phyloP scores from a whole-genome alignment of 2,888 invertebrate species.

The Protodeltote pygarga region DNA sequence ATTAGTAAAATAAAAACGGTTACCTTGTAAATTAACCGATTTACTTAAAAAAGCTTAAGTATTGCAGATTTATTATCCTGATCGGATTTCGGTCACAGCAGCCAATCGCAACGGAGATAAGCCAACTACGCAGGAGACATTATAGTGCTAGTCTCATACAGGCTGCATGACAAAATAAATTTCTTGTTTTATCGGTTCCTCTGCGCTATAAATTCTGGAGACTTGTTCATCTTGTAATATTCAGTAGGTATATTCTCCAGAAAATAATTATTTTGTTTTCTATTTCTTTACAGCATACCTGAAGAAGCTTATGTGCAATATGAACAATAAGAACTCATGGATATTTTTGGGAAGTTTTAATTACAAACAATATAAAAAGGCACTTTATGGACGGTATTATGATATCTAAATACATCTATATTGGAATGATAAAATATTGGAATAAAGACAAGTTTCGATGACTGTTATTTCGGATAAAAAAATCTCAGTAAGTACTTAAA shows the following conservation, averaged over 20 bases:
- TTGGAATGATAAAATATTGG: slow-evolving; percentile 9
- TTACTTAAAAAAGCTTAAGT: too few relatives aligned
- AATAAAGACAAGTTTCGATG: slow-evolving; percentile 7
- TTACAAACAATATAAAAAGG: slow-evolving; percentile 44
- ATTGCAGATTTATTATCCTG: too few relatives aligned
- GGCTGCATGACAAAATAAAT: too few relatives aligned
- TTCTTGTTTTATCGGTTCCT: too few relatives aligned
- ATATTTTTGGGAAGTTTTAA: slow-evolving; percentile 29
- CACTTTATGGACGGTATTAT: slow-evolving; percentile 38
- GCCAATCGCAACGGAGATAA: too few relatives aligned
- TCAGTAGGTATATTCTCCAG: neutral
- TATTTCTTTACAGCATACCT: slow-evolving; percentile 47
- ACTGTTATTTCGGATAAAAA: too few relatives aligned
- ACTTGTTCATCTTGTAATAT: neutral
- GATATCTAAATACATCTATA: slow-evolving; percentile 3
- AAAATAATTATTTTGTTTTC: neutral
- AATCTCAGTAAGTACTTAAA: too few relatives aligned
- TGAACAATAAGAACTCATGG: slow-evolving; percentile 44
- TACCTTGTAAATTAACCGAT: too few relatives aligned
- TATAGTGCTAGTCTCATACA: too few relatives aligned
- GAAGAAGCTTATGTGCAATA: slow-evolving; percentile 45
- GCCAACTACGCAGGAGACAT: too few relatives aligned
- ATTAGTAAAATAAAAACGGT: too few relatives aligned
- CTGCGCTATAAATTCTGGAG: slow-evolving; percentile 37
- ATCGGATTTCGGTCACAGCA: too few relatives aligned